Evolutionary conservation across 2,888 invertebrate genomes (phyloP).

Genomic region (Melinaea marsaeus): DNA sequence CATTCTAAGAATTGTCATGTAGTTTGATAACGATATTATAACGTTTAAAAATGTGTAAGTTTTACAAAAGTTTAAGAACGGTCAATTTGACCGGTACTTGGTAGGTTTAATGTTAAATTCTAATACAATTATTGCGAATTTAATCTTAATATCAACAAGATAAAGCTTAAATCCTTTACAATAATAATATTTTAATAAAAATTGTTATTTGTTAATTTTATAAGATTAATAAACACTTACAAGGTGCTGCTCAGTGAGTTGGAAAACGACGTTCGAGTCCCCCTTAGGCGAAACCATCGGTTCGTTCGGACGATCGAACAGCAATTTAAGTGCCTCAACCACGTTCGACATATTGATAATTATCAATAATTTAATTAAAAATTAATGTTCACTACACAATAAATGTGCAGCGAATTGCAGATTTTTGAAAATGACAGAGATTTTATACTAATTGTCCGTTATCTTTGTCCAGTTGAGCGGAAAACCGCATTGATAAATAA

Average conservation of each 20-base stretch:
- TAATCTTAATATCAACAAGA: too few species aligned
- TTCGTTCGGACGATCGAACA: constrained; percentile 81
- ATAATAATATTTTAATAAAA: too few species aligned
- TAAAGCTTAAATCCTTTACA: too few species aligned
- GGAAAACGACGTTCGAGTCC: constrained; percentile 77
- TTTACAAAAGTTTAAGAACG: too few species aligned
- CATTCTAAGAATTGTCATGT: too few species aligned
- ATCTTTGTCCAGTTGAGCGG: background rate
- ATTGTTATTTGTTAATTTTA: too few species aligned
- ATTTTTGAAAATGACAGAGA: background rate
- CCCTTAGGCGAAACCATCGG: constrained; percentile 80
- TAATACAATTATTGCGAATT: too few species aligned
- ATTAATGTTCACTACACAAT: constrained; percentile 6
- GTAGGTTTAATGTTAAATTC: too few species aligned
- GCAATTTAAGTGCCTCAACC: constrained; percentile 47
- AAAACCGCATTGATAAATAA: constrained; percentile 8
- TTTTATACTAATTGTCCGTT: background rate
- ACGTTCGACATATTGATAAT: constrained; percentile 48
- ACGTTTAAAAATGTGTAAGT: too few species aligned
- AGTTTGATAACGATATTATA: too few species aligned
- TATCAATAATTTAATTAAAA: constrained; percentile 19
- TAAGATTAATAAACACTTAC: constrained; percentile 63
- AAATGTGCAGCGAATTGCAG: background rate
- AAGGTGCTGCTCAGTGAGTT: constrained; percentile 79
- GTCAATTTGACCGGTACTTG: too few species aligned